These are phyloP conservation scores for Camponotus vicinus DNA, from an alignment of 1,140 invertebrate species.

Conservation along the genomic window DNA sequence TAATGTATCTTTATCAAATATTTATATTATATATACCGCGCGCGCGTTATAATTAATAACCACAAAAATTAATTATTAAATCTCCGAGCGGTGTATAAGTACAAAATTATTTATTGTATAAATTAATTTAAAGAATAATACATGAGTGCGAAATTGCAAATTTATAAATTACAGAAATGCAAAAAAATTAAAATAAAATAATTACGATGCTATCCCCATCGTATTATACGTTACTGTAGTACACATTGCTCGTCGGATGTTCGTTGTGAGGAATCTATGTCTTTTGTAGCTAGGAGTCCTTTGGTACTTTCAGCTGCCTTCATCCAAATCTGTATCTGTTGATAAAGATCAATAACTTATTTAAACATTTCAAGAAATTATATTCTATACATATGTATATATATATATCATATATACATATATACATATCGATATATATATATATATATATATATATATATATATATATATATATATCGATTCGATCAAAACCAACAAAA, in stretches of 20 bases:
- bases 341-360: constrained; percentile 11
- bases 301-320: constrained; percentile 88
- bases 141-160: neutral
- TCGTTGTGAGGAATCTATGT: constrained; percentile 73
- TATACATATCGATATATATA: neutral
- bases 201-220: neutral
- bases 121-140: neutral
- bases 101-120: constrained; percentile 49
- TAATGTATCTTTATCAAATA: too few species aligned
- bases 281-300: constrained; percentile 84
- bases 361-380: constrained; percentile 5
- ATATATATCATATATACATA: neutral
- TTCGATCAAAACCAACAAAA: neutral
- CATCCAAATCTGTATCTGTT: constrained; percentile 87
- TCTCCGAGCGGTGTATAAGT: neutral
- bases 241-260: constrained; percentile 78
- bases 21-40: too few species aligned
- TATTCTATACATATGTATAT: neutral
- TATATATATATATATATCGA: neutral
- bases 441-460: neutral
- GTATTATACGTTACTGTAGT: constrained; percentile 76
- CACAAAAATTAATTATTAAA: constrained; percentile 23
- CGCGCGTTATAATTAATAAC: neutral
- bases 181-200: constrained; percentile 2
- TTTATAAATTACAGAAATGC: neutral